These are phyloP conservation scores for Yponomeuta cagnagella DNA, from an alignment of 2,888 invertebrate species.

Conservation along the genomic window DNA sequence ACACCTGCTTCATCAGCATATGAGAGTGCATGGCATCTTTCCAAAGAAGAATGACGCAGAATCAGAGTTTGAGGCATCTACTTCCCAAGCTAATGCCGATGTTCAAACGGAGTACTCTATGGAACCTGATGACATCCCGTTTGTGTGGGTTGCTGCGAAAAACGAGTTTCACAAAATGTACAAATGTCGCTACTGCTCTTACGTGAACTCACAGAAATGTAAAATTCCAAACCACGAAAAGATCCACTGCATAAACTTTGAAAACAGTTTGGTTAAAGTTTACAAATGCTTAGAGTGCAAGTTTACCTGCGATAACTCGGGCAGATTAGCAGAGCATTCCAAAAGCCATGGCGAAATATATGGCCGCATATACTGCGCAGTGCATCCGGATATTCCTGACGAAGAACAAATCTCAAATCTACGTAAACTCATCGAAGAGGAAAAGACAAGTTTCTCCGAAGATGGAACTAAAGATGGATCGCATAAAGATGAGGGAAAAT, in stretches of 20 bases:
- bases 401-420: conserved; percentile 78
- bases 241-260: conserved; percentile 78
- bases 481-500: conserved; percentile 43
- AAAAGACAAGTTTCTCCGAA: conserved; percentile 42
- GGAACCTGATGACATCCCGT: conserved; percentile 77
- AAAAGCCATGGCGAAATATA: conserved; percentile 84
- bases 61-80: conserved; percentile 52
- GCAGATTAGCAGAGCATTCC: conserved; percentile 81
- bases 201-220: conserved; percentile 86
- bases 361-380: conserved; percentile 82
- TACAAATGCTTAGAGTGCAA: conserved; percentile 86
- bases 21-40: conserved; percentile 82
- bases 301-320: conserved; percentile 84
- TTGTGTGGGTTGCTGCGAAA: conserved; percentile 85
- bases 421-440: conserved; percentile 55
- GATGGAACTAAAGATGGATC: conserved; percentile 35
- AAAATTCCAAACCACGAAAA: conserved; percentile 90
- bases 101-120: conserved; percentile 34
- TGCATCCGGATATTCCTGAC: conserved; percentile 79
- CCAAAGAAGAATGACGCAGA: conserved; percentile 60
- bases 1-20: conserved; percentile 88
- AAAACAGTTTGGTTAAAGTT: conserved; percentile 69
- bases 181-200: conserved; percentile 89
- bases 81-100: conserved; percentile 33
- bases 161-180: conserved; percentile 87